A percentile compares a stretch with the other conserved stretches of the same genome.
These are phyloP conservation scores for Ictinia mississippiensis DNA, from an alignment of 2,797 vertebrate species.

Conservation along the genomic window DNA sequence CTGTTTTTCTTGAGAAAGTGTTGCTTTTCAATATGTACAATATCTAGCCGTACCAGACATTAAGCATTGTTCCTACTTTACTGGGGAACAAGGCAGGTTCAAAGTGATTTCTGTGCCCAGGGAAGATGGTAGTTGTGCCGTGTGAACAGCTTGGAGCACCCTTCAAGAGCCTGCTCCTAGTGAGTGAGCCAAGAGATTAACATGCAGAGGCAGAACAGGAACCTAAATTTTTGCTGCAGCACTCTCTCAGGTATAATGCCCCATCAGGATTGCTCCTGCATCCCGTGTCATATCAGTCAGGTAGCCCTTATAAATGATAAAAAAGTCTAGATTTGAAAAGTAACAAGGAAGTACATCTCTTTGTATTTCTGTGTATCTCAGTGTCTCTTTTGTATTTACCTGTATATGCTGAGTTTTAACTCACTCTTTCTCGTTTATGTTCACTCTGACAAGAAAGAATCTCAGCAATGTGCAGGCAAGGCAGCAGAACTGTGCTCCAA, in stretches of 20 bases:
- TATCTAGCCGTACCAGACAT: not conserved
- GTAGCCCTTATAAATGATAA: not conserved
- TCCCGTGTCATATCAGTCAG: not conserved
- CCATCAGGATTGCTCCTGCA: not conserved
- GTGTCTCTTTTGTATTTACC: not conserved
- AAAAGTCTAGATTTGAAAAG: not conserved
- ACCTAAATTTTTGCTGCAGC: not conserved
- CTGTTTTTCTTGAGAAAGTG: not conserved
- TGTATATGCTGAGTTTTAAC: not conserved
- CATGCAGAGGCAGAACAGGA: not conserved
- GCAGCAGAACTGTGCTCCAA: not conserved
- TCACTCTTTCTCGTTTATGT: not conserved
- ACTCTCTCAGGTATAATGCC: not conserved
- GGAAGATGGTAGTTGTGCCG: not conserved
- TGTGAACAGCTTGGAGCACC: not conserved
- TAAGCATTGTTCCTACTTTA: not conserved
- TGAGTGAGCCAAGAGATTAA: not conserved
- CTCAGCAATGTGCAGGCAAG: not conserved
- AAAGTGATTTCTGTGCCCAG: not conserved
- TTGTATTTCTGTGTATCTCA: not conserved
- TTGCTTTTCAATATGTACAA: not conserved
- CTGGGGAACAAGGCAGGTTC: not conserved
- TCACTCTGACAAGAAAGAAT: not conserved
- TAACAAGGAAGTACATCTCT: fast-evolving
- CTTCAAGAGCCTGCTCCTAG: not conserved